Conservation (phyloP, 2,113 vertebrate genomes). For the Osmerus mordax region DNA sequence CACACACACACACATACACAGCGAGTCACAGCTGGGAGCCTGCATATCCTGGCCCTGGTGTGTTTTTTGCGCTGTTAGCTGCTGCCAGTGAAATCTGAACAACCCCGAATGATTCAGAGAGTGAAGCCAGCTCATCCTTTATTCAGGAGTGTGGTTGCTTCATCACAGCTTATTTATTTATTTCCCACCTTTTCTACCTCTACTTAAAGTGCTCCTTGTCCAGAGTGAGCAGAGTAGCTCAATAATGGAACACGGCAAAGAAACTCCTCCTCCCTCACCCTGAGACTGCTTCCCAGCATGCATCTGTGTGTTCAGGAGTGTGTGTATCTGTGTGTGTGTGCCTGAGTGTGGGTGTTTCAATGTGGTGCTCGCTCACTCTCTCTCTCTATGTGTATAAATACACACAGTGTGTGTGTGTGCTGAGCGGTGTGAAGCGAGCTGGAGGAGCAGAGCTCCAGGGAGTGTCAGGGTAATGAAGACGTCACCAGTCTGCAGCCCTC, state of each 20-base stretch:
- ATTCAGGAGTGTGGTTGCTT: slow-evolving; percentile 26
- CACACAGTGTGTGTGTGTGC: too few relatives aligned
- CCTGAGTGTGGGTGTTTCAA: not conserved
- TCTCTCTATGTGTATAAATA: not conserved
- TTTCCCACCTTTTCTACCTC: slow-evolving; percentile 10
- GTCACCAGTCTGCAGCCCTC: too few relatives aligned
- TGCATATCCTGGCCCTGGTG: not conserved
- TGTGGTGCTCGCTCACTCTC: not conserved
- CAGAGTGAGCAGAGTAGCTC: not conserved
- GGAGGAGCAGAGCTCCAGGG: too few relatives aligned
- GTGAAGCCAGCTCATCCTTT: slow-evolving; percentile 32
- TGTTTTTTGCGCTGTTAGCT: slow-evolving; percentile 19
- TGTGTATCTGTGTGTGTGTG: not conserved
- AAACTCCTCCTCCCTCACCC: not conserved
- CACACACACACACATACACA: not conserved
- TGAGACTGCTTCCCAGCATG: not conserved
- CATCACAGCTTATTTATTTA: slow-evolving; percentile 6
- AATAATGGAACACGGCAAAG: not conserved
- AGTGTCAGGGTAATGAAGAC: too few relatives aligned
- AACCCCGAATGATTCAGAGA: slow-evolving; percentile 20
- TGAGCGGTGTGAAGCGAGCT: too few relatives aligned
- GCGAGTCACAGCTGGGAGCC: not conserved
- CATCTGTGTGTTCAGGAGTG: not conserved
- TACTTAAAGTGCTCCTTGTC: not conserved
- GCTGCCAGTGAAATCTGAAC: slow-evolving; percentile 18